Base-by-base conservation (phyloP, 2,888 invertebrate species). In the Ypsolopha sequella region DNA sequence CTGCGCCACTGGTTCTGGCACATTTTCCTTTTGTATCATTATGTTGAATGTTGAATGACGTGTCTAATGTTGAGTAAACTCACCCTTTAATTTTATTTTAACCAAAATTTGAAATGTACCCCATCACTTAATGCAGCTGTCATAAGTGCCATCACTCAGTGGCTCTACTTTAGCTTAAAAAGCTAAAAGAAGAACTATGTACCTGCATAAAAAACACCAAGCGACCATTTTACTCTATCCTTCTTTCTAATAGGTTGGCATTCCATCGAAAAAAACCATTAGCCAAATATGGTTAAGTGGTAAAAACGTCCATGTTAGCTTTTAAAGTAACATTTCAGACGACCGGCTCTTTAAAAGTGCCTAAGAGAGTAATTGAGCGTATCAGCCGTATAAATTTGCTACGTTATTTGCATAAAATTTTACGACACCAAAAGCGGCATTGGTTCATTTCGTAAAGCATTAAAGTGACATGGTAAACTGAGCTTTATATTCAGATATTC, bases 381-480 rank as follows among this genome's bases (percentile, higher is more conserved):
- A 70, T 70, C 66, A 69, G 63, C 63, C 58, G 65, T 60, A 67
- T 70, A 70, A 69, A 73, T 71, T 69, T 57, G 56, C 58, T 58
- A 56, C 55, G 58, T 62, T 66, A 67, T 74, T 75, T 69, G 61
- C 66, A 70, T 73, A 69, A 68, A 66, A 68, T 75, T 70, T 69
- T 65, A 67, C 64, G 62, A 60, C 61, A 58, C 55, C 57, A 55
- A 64, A 65, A 63, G 58, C 60, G 52, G 53, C 44, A 39, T 53
- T 43, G 48, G 48, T 54, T 51, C 48, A 48, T 53, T 52, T 52
- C 45, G 52, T 45, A 14, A 24, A 36, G 24, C 13, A 24, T 36
- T 33, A 49, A 52, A 50, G 13, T 41, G 45, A 10, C 34, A 48
- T 7, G 14, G 24, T 46, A 51, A 53, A 51, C 38, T 53, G 48